phyloP scores from a whole-genome alignment of 1,140 invertebrate species.

The Drosophila chauvacae region DNA sequence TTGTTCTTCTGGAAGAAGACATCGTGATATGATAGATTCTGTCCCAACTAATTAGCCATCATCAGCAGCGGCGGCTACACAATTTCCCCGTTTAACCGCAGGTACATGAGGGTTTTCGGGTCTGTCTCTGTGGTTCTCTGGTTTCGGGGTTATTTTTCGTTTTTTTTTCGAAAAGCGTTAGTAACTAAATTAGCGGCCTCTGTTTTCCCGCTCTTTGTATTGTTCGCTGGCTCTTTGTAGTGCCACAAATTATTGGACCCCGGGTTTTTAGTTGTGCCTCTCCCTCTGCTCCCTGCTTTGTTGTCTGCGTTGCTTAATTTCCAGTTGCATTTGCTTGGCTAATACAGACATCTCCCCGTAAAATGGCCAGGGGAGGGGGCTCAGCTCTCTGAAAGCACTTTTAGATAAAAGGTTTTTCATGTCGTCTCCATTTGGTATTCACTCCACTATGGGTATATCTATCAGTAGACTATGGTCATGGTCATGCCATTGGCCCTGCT shows the following conservation, averaged over 20 bases:
- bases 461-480: constrained; percentile 49
- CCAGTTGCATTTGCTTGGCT: constrained; percentile 70
- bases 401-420: constrained; percentile 83
- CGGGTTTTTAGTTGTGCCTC: constrained; percentile 35
- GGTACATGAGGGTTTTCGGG: constrained; percentile 67
- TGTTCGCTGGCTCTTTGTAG: constrained; percentile 30
- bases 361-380: background rate
- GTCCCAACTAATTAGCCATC: constrained; percentile 75
- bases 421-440: constrained; percentile 78
- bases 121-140: constrained; percentile 4
- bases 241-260: constrained; percentile 42
- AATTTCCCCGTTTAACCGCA: constrained; percentile 67
- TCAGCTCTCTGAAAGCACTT: constrained; percentile 40
- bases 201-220: constrained; percentile 25
- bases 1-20: constrained; percentile 60
- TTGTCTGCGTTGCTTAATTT: constrained; percentile 65
- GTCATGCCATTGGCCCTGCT: constrained; percentile 54
- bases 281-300: constrained; percentile 20
- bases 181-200: constrained; percentile 78
- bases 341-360: constrained; percentile 73
- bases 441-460: constrained; percentile 53
- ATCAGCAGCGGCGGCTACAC: constrained; percentile 70
- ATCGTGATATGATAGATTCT: constrained; percentile 48
- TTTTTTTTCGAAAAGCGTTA: constrained; percentile 38
- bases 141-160: constrained; percentile 15